phyloP scores from a whole-genome alignment of 1,140 invertebrate species.

The Drosophila albomicans region DNA sequence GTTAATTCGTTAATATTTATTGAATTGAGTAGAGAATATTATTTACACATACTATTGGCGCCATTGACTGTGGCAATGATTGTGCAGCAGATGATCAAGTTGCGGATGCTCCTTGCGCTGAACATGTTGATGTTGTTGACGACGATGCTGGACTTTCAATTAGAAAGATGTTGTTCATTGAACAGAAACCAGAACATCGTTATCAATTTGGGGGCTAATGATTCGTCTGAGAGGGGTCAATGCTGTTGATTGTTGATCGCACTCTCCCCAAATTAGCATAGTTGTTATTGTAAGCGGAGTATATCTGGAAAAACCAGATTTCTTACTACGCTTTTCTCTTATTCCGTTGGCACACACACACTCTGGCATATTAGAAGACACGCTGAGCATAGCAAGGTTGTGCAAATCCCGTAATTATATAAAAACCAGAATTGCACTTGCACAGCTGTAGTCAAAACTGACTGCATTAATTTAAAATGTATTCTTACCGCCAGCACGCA shows the following conservation, averaged over 20 bases:
- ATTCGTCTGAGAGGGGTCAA: constrained; percentile 32
- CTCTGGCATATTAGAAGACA: not conserved
- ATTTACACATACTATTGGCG: not conserved
- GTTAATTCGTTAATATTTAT: not conserved
- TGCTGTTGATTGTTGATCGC: constrained; percentile 12
- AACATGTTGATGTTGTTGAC: constrained; percentile 18
- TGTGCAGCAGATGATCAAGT: not conserved
- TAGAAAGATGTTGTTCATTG: constrained; percentile 8
- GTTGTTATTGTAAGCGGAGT: constrained; percentile 12
- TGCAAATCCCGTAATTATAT: not conserved
- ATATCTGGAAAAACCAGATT: constrained; percentile 31
- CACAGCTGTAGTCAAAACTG: not conserved
- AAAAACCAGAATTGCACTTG: not conserved
- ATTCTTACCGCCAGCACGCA: not conserved
- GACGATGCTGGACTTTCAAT: constrained; percentile 1
- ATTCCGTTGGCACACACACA: not conserved
- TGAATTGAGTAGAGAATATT: not conserved
- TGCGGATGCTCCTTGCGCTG: not conserved
- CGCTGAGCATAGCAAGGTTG: constrained; percentile 4
- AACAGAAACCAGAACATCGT: constrained; percentile 25
- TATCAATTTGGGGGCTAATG: constrained; percentile 26
- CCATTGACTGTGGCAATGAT: not conserved
- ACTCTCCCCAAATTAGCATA: constrained; percentile 22
- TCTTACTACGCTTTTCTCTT: not conserved
- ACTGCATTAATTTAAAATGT: not conserved